Base-by-base conservation (phyloP, 1,140 invertebrate genomes). In the Heliconius nattereri region DNA sequence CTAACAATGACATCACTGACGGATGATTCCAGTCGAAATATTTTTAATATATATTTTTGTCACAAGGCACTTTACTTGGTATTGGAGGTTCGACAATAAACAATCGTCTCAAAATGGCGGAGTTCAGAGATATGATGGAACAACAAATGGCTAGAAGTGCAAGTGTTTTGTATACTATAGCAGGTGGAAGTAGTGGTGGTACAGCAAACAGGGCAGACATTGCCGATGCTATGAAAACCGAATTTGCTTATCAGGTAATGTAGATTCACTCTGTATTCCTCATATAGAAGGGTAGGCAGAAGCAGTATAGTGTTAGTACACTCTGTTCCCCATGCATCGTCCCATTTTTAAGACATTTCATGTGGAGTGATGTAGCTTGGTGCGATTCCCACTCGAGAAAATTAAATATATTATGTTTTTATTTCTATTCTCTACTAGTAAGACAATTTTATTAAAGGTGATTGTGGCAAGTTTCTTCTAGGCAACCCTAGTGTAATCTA, bases 61-160 rank as follows among this genome's bases (percentile, higher is more conserved):
- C 35, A 72, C 7, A 77, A 95, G 97, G 97, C 26, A 96, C 97
- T 40, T 89, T 96, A 0, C 93, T 97, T 8, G 97, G 97, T 26
- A 96, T 97, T 81, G 87, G 96, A 7, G 96, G 96, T 40, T 96
- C 96, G 7, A 95, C 96, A 6, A 93, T 97, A 37, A 97, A 96
- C 85, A 97, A 96, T 84, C 92, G 95, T 75, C 87, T 96, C 23
- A 95, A 96, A 86, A 97, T 97, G 96, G 94, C 94, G 73, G 96
- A 97, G 90, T 93, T 97, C 73, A 89, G 95, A 29, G 94, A 95
- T 37, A 93, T 97, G 90, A 95, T 97, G 84, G 89, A 92, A 35
- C 93, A 95, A 71, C 94, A 95, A 76, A 93, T 94, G 92, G 92
- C 93, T 29, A 79, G 91, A 0, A 91, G 88, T 73, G 92, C 92